These are phyloP conservation scores for Netta rufina DNA, from an alignment of 2,797 vertebrate genomes.

Conservation along the genomic window DNA sequence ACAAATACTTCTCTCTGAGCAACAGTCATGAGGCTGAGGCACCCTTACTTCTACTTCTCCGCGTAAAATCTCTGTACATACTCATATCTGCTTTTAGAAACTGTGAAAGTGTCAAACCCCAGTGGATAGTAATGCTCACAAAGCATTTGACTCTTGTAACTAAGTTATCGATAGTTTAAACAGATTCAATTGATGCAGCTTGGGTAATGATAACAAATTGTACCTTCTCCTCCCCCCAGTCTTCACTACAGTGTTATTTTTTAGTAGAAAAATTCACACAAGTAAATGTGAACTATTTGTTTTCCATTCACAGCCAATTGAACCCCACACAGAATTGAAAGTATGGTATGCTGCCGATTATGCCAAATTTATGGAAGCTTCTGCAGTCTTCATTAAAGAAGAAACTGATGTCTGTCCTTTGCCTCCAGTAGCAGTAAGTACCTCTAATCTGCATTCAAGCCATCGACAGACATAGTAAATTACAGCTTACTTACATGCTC, in stretches of 20 bases:
- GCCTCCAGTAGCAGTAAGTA: constrained; percentile 27
- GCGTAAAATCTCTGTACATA: not conserved
- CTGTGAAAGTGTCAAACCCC: not conserved
- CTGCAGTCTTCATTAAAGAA: constrained; percentile 56
- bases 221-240: not conserved
- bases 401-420: constrained; percentile 48
- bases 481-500: not conserved
- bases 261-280: not conserved
- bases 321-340: constrained; percentile 60
- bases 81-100: not conserved
- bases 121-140: not conserved
- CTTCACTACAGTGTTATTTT: constrained; percentile 13
- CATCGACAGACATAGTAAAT: not conserved
- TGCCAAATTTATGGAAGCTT: constrained; percentile 58
- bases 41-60: not conserved
- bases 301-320: constrained; percentile 6
- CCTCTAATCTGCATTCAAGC: not conserved
- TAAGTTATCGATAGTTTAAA: not conserved
- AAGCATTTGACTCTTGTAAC: not conserved
- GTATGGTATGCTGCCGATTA: constrained; percentile 61
- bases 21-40: not conserved
- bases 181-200: constrained; percentile 7
- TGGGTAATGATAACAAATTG: not conserved
- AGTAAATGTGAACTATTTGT: not conserved
- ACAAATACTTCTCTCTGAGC: not conserved